Evolutionary conservation across 2,113 vertebrate genomes (phyloP), one percentile per base, ranked within the genome.

Genomic region (Glaucomys volans): DNA sequence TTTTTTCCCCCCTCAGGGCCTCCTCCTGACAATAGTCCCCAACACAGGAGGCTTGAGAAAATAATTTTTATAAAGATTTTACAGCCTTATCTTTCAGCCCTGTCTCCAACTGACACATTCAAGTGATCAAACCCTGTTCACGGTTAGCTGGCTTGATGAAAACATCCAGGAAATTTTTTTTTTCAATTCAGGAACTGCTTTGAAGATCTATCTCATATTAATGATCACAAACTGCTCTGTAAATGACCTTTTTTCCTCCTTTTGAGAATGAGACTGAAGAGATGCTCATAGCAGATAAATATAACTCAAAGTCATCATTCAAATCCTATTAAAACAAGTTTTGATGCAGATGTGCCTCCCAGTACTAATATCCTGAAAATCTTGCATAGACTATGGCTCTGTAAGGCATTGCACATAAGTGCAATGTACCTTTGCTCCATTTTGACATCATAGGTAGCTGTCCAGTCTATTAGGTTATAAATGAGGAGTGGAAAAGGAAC

Each of bases 161-260:
- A 69, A 37, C 26, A 80, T 40, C 40, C n/a, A 30, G 71, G 79
- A 92, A 24, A 30, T 42, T 80, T 32, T 28, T n/a, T n/a, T 59
- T 71, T 59, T 74, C 71, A 71, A 26, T 62, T 80, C 80, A 72
- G 42, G 76, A 84, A 59, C 40, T 52, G 13, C 50, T 87, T 81
- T 83, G 95, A 93, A 97, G 92, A 84, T 88, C 54, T 74, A 28
- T 72, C 80, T 82, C 7, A 0, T 80, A 26, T 84, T 88, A 72
- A 94, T 69, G 52, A 76, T 57, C 81, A 67, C 50, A 87, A 42
- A 89, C 77, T 24, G 26, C 66, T 95, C 83, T 59, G 75, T n/a
- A 80, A 91, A 76, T 74, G 88, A 75, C 92, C 77, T 96, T 87
- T 93, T 88, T 17, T n/a, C 22, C 11, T 47, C 5, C 32, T 89